Percentiles rank a stretch among this genome's conserved stretches.
Conservation (phyloP, 2,113 vertebrate species). For the Apteryx mantelli region DNA sequence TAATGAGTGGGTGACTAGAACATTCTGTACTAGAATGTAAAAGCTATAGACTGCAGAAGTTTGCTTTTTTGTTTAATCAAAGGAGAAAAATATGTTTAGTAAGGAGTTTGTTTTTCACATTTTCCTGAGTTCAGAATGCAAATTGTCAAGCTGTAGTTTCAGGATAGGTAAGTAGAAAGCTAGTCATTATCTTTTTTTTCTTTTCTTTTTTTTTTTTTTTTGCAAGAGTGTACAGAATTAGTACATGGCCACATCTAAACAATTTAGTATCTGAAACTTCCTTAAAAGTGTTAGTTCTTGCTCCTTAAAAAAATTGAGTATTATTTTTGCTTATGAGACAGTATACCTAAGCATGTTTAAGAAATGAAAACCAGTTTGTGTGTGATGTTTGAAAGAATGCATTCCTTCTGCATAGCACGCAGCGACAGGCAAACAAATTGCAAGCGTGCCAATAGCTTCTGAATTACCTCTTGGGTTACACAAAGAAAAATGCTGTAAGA, state of each 20-base stretch:
- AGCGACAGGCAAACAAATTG: neutral
- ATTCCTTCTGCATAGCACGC: neutral
- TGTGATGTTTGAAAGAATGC: neutral
- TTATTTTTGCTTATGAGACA: neutral
- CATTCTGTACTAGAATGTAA: neutral
- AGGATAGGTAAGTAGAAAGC: neutral
- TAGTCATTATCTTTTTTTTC: neutral
- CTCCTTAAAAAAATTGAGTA: neutral
- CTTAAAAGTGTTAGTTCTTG: neutral
- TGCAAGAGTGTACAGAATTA: neutral
- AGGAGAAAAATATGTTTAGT: neutral
- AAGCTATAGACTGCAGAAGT: neutral
- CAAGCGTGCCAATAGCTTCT: neutral
- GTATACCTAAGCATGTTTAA: neutral
- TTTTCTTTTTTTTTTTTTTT: neutral
- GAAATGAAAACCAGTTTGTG: neutral
- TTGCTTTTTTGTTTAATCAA: neutral
- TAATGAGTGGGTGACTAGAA: slow-evolving; percentile 35
- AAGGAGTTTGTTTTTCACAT: neutral
- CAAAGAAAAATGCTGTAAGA: neutral
- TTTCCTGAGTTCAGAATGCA: neutral
- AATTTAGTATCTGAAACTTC: neutral
- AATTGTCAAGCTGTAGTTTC: neutral
- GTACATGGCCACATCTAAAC: neutral
- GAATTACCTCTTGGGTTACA: neutral